phyloP scores from a whole-genome alignment of 2,888 invertebrate genomes.

The Hymenopus coronatus region DNA sequence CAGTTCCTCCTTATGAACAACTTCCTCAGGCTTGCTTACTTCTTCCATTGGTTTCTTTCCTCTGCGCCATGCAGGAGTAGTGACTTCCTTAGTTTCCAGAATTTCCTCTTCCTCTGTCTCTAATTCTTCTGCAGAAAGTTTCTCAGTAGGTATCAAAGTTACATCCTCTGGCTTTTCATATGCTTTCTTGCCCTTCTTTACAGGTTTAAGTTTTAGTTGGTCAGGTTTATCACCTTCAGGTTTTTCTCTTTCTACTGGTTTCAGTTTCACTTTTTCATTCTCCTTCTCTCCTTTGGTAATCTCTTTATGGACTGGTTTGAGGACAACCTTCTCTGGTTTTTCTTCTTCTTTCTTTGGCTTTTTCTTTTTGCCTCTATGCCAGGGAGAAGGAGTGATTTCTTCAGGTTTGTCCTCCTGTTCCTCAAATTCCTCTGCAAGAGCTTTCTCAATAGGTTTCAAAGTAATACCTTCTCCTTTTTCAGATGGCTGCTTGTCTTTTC shows the following conservation, averaged over 20 bases:
- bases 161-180: conserved; percentile 55
- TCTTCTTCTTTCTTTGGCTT: conserved; percentile 24
- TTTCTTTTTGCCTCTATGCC: conserved; percentile 39
- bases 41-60: conserved; percentile 36
- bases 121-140: conserved; percentile 39
- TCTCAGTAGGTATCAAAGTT: not conserved
- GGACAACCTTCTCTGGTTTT: conserved; percentile 37
- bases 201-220: conserved; percentile 20
- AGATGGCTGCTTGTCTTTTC: conserved; percentile 38
- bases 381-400: conserved; percentile 37
- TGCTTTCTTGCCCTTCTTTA: conserved; percentile 30
- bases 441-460: not conserved
- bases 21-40: conserved; percentile 36
- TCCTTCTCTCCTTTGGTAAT: conserved; percentile 32
- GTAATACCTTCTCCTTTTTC: conserved; percentile 54
- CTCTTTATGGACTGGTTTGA: conserved; percentile 13
- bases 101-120: not conserved
- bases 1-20: conserved; percentile 31
- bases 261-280: conserved; percentile 39
- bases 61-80: conserved; percentile 40
- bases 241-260: conserved; percentile 37
- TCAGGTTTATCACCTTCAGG: conserved; percentile 14
- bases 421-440: not conserved
- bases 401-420: conserved; percentile 29
- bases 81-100: not conserved